These are phyloP conservation scores for Luperina nickerlii DNA, from an alignment of 2,888 invertebrate genomes.

Conservation along the genomic window DNA sequence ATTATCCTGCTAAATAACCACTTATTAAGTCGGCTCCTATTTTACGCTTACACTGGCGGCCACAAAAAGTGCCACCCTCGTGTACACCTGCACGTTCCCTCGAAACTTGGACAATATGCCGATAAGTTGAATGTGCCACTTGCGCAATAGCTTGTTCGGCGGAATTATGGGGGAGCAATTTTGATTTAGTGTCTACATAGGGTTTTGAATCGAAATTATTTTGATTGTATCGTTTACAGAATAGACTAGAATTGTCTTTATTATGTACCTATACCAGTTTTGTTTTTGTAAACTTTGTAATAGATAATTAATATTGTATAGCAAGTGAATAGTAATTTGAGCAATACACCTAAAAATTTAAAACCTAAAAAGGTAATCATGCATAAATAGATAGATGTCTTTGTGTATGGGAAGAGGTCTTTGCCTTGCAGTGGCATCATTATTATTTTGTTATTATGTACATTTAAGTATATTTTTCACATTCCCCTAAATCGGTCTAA, in stretches of 20 bases:
- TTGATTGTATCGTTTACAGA: background rate
- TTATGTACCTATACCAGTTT: background rate
- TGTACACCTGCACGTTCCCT: constrained; percentile 88
- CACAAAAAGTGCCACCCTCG: constrained; percentile 85
- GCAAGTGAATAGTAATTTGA: background rate
- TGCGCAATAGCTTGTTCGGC: constrained; percentile 63
- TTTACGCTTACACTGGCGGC: constrained; percentile 82
- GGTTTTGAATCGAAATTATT: background rate
- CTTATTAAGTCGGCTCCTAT: constrained; percentile 86
- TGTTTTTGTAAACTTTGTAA: background rate
- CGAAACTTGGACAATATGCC: constrained; percentile 82
- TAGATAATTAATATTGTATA: background rate
- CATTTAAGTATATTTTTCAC: background rate
- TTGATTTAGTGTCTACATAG: background rate
- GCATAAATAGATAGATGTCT: background rate
- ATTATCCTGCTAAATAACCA: constrained; percentile 84
- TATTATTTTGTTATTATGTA: too few relatives aligned
- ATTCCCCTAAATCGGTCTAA: background rate
- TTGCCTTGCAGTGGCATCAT: background rate
- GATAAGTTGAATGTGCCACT: constrained; percentile 75
- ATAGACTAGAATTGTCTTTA: background rate
- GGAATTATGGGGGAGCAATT: constrained; percentile 60
- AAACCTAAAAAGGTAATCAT: background rate
- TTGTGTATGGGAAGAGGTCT: background rate
- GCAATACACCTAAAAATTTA: background rate